A percentile compares a stretch with the other conserved stretches of the same genome.
These are phyloP conservation scores for Nymphalis c-album DNA, from an alignment of 2,888 invertebrate genomes.

Conservation along the genomic window DNA sequence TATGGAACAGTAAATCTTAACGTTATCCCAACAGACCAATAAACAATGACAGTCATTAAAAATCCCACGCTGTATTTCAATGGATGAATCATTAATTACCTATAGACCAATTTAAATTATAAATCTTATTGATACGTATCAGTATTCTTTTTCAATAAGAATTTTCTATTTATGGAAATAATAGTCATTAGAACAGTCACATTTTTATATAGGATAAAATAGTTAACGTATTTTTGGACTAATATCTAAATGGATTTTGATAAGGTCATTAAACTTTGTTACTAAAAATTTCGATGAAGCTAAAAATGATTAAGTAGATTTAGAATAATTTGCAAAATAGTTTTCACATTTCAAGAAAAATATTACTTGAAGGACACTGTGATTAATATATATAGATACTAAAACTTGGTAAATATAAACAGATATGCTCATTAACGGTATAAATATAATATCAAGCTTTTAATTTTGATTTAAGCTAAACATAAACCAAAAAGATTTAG, in stretches of 20 bases:
- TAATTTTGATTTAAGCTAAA: too few relatives aligned
- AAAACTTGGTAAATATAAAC: too few relatives aligned
- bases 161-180: neutral
- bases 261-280: neutral
- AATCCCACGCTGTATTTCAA: constrained; percentile 36
- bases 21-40: constrained; percentile 22
- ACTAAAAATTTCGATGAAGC: too few relatives aligned
- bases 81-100: constrained; percentile 34
- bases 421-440: too few relatives aligned
- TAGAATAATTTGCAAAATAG: too few relatives aligned
- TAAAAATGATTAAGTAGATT: too few relatives aligned
- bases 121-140: constrained; percentile 2
- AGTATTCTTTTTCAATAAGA: neutral
- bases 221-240: neutral
- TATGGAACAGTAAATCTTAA: constrained; percentile 24
- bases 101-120: constrained; percentile 11
- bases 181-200: neutral
- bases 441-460: too few relatives aligned
- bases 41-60: constrained; percentile 32
- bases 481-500: too few relatives aligned
- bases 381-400: too few relatives aligned
- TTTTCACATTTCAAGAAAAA: too few relatives aligned
- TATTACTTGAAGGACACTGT: too few relatives aligned
- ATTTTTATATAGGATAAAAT: neutral
- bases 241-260: neutral